Evolutionary conservation across 2,113 vertebrate genomes (phyloP).

Genomic region (Suricata suricatta): DNA sequence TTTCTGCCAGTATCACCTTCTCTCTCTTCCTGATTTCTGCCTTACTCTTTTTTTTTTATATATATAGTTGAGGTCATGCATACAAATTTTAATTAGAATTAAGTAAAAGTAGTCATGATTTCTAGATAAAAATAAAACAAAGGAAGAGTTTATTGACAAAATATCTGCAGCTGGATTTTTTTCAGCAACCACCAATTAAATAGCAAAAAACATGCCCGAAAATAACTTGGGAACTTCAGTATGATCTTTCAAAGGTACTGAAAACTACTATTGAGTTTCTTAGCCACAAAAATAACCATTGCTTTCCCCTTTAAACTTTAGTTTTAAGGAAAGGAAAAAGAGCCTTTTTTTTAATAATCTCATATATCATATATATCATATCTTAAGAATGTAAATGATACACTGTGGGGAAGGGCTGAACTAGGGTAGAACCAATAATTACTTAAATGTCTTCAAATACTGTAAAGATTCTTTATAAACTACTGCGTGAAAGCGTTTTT

Average conservation of each 20-base stretch:
- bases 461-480: not conserved
- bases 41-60: not conserved
- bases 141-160: not conserved
- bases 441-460: not conserved
- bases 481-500: not conserved
- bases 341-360: not conserved
- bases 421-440: not conserved
- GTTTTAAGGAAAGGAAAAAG: not conserved
- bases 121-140: not conserved
- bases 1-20: not conserved
- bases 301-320: not conserved
- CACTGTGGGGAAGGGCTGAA: not conserved
- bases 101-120: not conserved
- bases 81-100: not conserved
- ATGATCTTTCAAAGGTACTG: not conserved
- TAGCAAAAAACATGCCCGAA: not conserved
- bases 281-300: not conserved
- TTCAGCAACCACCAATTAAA: not conserved
- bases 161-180: not conserved
- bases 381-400: not conserved
- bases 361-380: not conserved
- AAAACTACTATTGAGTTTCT: not conserved
- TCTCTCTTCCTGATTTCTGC: not conserved
- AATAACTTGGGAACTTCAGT: not conserved
- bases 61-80: not conserved